These are phyloP conservation scores for Cherax destructor DNA, from an alignment of 1,140 invertebrate species.

Conservation along the genomic window DNA sequence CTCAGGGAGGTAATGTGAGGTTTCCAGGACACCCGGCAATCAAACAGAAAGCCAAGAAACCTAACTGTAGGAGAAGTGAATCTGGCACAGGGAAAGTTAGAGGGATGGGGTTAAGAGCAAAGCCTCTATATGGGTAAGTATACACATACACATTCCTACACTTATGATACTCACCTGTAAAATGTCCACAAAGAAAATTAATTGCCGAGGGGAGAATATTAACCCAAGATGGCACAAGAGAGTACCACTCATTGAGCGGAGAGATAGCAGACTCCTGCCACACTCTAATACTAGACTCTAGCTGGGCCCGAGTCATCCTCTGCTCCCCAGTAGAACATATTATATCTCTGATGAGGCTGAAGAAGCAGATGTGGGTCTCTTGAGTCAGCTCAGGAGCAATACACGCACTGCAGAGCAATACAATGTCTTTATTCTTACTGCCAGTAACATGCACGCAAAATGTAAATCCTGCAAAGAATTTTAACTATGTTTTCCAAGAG, in stretches of 20 bases:
- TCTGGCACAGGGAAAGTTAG: too few relatives aligned
- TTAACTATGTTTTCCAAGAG: too few relatives aligned
- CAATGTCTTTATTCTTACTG: too few relatives aligned
- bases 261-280: conserved; percentile 80
- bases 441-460: too few relatives aligned
- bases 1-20: too few relatives aligned
- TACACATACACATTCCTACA: too few relatives aligned
- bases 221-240: conserved; percentile 85
- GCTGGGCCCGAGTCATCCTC: conserved; percentile 83
- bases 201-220: conserved; percentile 86
- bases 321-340: conserved; percentile 89
- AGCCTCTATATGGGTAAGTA: too few relatives aligned
- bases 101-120: too few relatives aligned
- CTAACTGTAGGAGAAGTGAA: too few relatives aligned
- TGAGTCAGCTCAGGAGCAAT: conserved; percentile 79
- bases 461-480: too few relatives aligned
- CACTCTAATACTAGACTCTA: conserved; percentile 80
- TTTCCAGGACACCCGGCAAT: too few relatives aligned
- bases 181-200: conserved; percentile 91
- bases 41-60: too few relatives aligned
- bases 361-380: conserved; percentile 87
- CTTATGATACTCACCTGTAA: conserved; percentile 77
- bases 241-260: conserved; percentile 88
- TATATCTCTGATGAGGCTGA: conserved; percentile 84
- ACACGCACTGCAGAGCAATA: conserved; percentile 44